These are phyloP conservation scores for Charina bottae DNA, from an alignment of 2,113 vertebrate species.

Conservation along the genomic window DNA sequence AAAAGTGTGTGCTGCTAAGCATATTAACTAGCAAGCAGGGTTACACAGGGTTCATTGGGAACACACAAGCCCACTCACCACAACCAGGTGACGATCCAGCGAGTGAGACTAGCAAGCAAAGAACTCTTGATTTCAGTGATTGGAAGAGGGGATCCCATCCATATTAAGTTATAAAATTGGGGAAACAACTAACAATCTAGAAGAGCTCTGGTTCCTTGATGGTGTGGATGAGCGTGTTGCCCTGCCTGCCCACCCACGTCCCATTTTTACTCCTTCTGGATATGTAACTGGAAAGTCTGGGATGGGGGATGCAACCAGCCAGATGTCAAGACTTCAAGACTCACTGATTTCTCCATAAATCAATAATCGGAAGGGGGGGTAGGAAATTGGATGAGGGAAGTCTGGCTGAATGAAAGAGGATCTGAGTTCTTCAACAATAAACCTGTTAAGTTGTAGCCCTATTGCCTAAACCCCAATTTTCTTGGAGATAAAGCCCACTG, in stretches of 20 bases:
- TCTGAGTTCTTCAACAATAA: neutral
- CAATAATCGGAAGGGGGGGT: neutral
- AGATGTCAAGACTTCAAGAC: neutral
- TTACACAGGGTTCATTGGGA: too few relatives aligned
- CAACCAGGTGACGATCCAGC: too few relatives aligned
- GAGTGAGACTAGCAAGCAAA: neutral
- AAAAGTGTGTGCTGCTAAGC: neutral
- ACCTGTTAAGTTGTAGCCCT: neutral
- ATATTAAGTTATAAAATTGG: neutral
- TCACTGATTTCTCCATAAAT: slow-evolving; percentile 5
- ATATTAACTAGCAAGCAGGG: neutral
- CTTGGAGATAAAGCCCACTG: neutral
- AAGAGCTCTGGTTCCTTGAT: neutral
- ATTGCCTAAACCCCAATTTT: neutral
- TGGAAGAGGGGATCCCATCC: neutral
- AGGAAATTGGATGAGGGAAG: neutral
- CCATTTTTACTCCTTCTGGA: neutral
- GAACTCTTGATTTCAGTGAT: neutral
- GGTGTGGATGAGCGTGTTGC: neutral
- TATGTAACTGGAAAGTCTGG: neutral
- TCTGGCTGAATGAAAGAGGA: neutral
- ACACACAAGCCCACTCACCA: too few relatives aligned
- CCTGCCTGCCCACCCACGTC: neutral
- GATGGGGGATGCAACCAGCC: neutral
- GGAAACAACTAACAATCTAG: neutral